Percentiles rank a stretch among this genome's conserved stretches.
These are phyloP conservation scores for Eulemur albifrons DNA, from an alignment of 2,797 vertebrate genomes.

Conservation along the genomic window DNA sequence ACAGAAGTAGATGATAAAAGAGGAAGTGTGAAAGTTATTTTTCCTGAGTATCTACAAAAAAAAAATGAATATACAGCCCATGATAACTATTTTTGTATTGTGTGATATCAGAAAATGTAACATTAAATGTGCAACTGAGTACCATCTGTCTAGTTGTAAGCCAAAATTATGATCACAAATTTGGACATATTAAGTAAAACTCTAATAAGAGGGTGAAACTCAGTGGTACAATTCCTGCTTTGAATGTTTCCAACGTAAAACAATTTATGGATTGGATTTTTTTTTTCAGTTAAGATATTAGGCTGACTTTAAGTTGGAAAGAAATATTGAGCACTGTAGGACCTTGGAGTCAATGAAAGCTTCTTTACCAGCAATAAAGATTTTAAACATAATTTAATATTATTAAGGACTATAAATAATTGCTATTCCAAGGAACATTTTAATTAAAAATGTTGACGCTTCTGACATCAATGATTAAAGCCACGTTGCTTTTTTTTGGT, in stretches of 20 bases:
- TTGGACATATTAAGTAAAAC: conserved; percentile 24
- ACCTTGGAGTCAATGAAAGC: neutral
- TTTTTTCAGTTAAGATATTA: neutral
- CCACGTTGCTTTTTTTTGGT: neutral
- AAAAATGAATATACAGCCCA: conserved; percentile 23
- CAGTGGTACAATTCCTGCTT: neutral
- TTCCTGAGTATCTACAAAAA: conserved; percentile 39
- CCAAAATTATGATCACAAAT: conserved; percentile 40
- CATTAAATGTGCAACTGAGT: conserved; percentile 56
- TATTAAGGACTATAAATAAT: neutral
- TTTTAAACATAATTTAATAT: neutral
- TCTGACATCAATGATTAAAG: neutral
- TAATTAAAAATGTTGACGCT: neutral
- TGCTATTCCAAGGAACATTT: neutral
- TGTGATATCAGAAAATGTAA: conserved; percentile 59
- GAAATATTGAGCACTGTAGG: neutral
- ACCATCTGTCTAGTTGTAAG: conserved; percentile 58
- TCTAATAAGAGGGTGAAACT: conserved; percentile 18
- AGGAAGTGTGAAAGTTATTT: conserved; percentile 58
- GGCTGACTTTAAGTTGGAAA: neutral
- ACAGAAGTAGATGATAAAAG: conserved; percentile 50
- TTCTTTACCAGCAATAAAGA: neutral
- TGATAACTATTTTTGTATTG: conserved; percentile 56
- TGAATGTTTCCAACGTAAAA: neutral
- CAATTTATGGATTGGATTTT: neutral